phyloP scores from a whole-genome alignment of 2,113 vertebrate species.

The Proterorhinus semilunaris region DNA sequence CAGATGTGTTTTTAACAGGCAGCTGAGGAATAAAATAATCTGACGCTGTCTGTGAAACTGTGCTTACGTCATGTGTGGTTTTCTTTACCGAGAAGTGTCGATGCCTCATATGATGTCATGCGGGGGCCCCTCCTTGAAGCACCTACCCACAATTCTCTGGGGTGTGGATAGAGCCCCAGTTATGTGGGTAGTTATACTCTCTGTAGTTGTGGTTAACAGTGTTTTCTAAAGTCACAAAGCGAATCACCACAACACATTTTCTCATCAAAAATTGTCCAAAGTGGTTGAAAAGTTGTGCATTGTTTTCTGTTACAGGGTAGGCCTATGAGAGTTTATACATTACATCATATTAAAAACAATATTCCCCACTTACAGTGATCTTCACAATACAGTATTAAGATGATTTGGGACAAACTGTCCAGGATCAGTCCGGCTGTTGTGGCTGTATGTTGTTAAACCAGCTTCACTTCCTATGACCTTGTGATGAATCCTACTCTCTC shows the following conservation, averaged over 20 bases:
- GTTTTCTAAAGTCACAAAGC: conserved; percentile 10
- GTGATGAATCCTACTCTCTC: not conserved
- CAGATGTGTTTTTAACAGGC: conserved; percentile 37
- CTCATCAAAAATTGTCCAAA: too few species aligned
- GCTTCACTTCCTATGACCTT: conserved; percentile 35
- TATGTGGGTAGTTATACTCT: not conserved
- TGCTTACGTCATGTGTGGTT: conserved; percentile 10
- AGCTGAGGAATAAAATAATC: conserved; percentile 61
- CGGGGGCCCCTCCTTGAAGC: not conserved
- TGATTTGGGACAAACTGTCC: too few species aligned
- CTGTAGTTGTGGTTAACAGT: not conserved
- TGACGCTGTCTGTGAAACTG: conserved; percentile 37
- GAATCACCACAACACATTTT: not conserved
- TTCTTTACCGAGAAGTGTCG: conserved; percentile 28
- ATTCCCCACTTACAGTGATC: too few species aligned
- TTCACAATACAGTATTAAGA: too few species aligned
- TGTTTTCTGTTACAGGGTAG: too few species aligned
- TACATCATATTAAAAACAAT: too few species aligned
- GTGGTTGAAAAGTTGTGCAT: too few species aligned
- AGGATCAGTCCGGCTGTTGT: too few species aligned
- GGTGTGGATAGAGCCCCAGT: not conserved
- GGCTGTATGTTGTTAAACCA: conserved; percentile 18
- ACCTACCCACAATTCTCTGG: not conserved
- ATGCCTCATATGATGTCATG: conserved; percentile 34
- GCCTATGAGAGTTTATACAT: too few species aligned